Evolutionary conservation across 2,888 invertebrate genomes (phyloP).

Genomic region (Epinotia brunnichana): DNA sequence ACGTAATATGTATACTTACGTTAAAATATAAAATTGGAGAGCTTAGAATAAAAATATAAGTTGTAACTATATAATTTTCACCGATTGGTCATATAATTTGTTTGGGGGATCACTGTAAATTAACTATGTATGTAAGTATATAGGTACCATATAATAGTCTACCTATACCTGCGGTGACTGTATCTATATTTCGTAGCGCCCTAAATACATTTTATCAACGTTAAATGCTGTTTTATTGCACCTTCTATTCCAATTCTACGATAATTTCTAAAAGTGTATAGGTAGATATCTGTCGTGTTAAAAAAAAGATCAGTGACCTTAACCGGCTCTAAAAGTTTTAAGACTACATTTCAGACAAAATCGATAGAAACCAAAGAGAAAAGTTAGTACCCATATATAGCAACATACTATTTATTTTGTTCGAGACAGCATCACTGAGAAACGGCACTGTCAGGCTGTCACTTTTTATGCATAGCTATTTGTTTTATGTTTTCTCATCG

Average conservation of each 20-base stretch:
- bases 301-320: slow-evolving; percentile 9
- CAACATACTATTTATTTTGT: slow-evolving; percentile 25
- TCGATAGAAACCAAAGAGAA: slow-evolving; percentile 6
- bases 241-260: too few species aligned
- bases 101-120: too few species aligned
- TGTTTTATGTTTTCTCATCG: slow-evolving; percentile 34
- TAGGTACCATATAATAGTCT: too few species aligned
- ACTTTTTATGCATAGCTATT: slow-evolving; percentile 38
- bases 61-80: too few species aligned
- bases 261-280: too few species aligned
- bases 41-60: background rate
- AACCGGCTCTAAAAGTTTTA: slow-evolving; percentile 10
- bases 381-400: background rate
- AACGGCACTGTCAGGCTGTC: slow-evolving; percentile 33
- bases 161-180: too few species aligned
- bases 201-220: background rate
- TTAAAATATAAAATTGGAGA: background rate
- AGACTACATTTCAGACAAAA: slow-evolving; percentile 29
- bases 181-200: background rate
- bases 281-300: too few species aligned
- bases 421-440: slow-evolving; percentile 33
- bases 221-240: background rate
- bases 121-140: too few species aligned
- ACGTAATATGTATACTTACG: background rate
- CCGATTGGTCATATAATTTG: too few species aligned